Base-by-base conservation (phyloP, 30 jellyfish, hydroid and myxozoan genomes). In the Chrysaora quinquecirrha region DNA sequence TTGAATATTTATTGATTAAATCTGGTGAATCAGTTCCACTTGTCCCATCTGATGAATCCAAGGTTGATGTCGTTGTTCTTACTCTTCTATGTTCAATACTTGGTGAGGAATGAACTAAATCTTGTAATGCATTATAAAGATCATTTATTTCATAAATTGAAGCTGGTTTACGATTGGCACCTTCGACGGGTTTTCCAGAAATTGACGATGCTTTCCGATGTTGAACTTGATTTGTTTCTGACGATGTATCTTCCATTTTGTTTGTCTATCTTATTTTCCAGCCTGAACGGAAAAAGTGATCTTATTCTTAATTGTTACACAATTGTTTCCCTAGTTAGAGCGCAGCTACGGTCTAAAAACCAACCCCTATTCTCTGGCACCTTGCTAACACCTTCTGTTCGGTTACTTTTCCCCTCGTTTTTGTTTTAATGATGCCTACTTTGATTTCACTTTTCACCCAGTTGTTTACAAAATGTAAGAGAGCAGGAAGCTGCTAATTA, bases 71-170 rank as follows among this genome's bases (percentile, higher is more conserved):
- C 11, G 88, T 33, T 2, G 83, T 48, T 32, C 66, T 29, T n/a
- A 31, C 35, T 69, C 76, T 35, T 46, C 94, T 78, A 14, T 32
- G 80, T 9, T 35, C 80, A 9, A 78, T 74, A 3, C 67, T 76
- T 9, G 88, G 95, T 3, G 95, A 75, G 12, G 89, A 75, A 18
- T 52, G 68, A 16, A 82, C 98, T 22, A 92, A 83, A 56, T 92
- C 98, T 30, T 92, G 96, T 22, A 92, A 71, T 6, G 98, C 98
- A 28, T 88, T 81, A 50, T 92, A 92, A 6, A 92, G 87, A 22
- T 92, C 97, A 64, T 92, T 95, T 34, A 92, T 92, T 71, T 92
- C 97, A 48, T 69, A 80, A 0, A 85, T 48, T 2, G 98, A 92
- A 3, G 98, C 92, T 14, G 89, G 96, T 64, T 84, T 84, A 30